Evolutionary conservation across 2,888 invertebrate genomes (phyloP).

Genomic region (Cerceris ruficornis): DNA sequence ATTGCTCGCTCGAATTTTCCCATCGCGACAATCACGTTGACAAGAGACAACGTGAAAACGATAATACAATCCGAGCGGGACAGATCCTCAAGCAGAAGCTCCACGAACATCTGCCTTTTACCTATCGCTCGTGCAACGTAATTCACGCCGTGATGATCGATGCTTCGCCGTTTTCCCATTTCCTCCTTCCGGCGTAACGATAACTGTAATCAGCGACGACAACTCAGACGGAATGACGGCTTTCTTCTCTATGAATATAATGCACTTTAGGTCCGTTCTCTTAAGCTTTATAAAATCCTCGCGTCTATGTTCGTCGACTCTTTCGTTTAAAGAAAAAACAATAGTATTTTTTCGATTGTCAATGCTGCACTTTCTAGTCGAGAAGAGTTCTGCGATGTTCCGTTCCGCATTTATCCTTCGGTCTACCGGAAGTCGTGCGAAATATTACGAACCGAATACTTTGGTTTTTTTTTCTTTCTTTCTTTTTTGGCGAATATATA

Average conservation of each 20-base stretch:
- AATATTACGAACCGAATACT: slow-evolving; percentile 32
- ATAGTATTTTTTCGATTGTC: slow-evolving; percentile 79
- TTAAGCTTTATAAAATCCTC: slow-evolving; percentile 64
- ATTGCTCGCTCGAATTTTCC: too few species aligned
- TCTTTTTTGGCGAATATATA: slow-evolving; percentile 21
- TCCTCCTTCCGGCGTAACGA: not conserved
- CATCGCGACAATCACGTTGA: too few species aligned
- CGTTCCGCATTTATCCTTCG: slow-evolving; percentile 39
- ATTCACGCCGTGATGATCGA: not conserved
- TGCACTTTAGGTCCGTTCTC: slow-evolving; percentile 65
- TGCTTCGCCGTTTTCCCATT: not conserved
- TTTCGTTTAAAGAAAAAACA: slow-evolving; percentile 62
- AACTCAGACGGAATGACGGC: slow-evolving; percentile 40
- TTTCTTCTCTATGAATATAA: slow-evolving; percentile 53
- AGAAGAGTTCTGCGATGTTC: slow-evolving; percentile 35
- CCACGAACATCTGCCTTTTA: too few species aligned
- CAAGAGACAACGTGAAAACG: too few species aligned
- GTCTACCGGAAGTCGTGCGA: slow-evolving; percentile 32
- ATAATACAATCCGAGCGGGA: too few species aligned
- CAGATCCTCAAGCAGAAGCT: too few species aligned
- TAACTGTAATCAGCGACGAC: slow-evolving; percentile 2
- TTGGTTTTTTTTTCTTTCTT: too few species aligned
- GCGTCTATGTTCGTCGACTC: slow-evolving; percentile 48
- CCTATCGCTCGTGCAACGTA: too few species aligned
- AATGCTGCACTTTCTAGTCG: slow-evolving; percentile 80